phyloP scores from a whole-genome alignment of 2,888 invertebrate species.

The Machimus rusticus region DNA sequence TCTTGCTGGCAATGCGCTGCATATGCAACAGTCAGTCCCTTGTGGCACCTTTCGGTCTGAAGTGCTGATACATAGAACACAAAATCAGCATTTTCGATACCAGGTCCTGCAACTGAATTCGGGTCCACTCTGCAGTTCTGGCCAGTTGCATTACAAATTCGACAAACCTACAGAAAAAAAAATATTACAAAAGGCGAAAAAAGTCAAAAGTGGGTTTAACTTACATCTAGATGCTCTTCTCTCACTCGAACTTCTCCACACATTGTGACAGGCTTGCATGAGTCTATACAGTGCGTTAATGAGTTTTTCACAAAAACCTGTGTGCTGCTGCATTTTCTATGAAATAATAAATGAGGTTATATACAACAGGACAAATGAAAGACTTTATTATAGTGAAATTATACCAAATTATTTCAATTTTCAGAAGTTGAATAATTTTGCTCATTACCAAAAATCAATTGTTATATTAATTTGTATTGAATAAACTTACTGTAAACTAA shows the following conservation, averaged over 20 bases:
- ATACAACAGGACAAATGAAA: background rate
- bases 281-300: constrained; percentile 85
- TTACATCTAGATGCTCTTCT: constrained; percentile 90
- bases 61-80: constrained; percentile 96
- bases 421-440: too few relatives aligned
- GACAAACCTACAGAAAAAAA: constrained; percentile 72
- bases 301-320: constrained; percentile 87
- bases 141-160: constrained; percentile 86
- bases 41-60: constrained; percentile 90
- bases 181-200: background rate
- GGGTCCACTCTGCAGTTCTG: constrained; percentile 75
- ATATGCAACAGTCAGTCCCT: constrained; percentile 93
- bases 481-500: too few relatives aligned
- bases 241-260: constrained; percentile 97
- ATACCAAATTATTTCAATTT: too few relatives aligned
- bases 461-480: too few relatives aligned
- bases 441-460: too few relatives aligned
- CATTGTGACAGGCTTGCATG: constrained; percentile 83
- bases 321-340: constrained; percentile 86
- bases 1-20: constrained; percentile 99
- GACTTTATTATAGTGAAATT: too few relatives aligned
- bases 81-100: constrained; percentile 88
- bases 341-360: constrained; percentile 44
- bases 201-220: background rate
- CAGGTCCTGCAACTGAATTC: constrained; percentile 68